Evolutionary conservation across 2,888 invertebrate genomes (phyloP), one percentile per base, ranked within the genome.

Genomic region (Eupithecia subfuscata): DNA sequence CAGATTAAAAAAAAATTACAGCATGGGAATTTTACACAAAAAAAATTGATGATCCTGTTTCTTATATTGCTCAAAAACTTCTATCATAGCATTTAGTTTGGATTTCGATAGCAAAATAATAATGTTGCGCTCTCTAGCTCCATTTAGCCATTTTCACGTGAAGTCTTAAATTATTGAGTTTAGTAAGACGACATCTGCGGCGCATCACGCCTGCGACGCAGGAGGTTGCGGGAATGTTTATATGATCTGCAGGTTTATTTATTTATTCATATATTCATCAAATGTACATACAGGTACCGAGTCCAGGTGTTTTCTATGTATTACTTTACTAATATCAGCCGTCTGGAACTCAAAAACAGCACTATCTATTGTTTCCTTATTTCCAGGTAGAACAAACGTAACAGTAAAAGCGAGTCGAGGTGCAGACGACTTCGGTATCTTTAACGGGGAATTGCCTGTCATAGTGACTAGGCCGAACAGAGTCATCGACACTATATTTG

Each of bases 401-500:
- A 40, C n/a, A n/a, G n/a, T 92, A 14, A 79, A 88, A 78, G 88
- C 79, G 30, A 75, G 75, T 12, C 88, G 84, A 25, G 85, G 82
- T 60, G 76, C 78, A 0, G 18, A 81, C 1, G 25, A 72, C 22
- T 82, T 82, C n/a, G 70, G 79, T 0, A 86, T 92, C 0, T 63
- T 30, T 0, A 82, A 85, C 14, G 86, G 88, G 3, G 76, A 78
- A 0, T 76, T 96, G n/a, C 85, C 92, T 0, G 92, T 97, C 4
- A 95, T 95, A 0, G 96, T 97, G 5, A 90, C 95, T 74, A 92
- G 97, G 0, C 95, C 96, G 56, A 91, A 96, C 72, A 94, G 97
- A 34, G 82, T 96, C 48, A 96, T 98, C 63, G 98, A 98, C 90
- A 95, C 92, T 16, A 90, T n/a, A n/a, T 98, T 98, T 86, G 96